These are phyloP conservation scores for Neotragus pygmaeus DNA, from an alignment of 2,113 vertebrate genomes.

Conservation along the genomic window DNA sequence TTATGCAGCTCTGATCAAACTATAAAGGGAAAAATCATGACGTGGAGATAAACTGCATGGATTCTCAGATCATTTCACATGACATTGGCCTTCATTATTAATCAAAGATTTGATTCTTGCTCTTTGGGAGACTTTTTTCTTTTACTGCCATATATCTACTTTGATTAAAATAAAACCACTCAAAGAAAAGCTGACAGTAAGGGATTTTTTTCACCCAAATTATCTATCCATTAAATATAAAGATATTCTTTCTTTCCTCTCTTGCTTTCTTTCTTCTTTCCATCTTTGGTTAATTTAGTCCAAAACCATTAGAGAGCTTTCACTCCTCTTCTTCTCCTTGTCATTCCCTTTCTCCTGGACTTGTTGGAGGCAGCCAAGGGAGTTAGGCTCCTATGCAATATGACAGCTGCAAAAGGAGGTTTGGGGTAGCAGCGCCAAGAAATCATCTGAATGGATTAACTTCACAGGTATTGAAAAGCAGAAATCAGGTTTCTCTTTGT, in stretches of 20 bases:
- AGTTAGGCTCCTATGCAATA: neutral
- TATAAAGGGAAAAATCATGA: constrained; percentile 18
- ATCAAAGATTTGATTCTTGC: neutral
- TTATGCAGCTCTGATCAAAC: constrained; percentile 37
- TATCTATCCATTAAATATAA: neutral
- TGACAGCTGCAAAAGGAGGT: neutral
- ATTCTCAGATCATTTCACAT: neutral
- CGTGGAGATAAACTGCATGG: neutral
- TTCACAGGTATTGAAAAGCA: neutral
- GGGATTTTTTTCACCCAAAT: neutral
- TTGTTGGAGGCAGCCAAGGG: neutral
- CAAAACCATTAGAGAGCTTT: neutral
- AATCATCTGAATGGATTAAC: neutral
- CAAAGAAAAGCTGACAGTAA: neutral
- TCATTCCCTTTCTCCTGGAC: neutral
- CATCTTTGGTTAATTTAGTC: neutral
- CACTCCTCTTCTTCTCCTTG: neutral
- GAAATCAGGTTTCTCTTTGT: neutral
- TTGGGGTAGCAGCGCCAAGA: neutral
- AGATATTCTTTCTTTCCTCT: neutral
- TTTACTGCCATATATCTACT: neutral
- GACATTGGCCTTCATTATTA: neutral
- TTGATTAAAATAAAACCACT: constrained; percentile 14
- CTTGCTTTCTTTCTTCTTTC: neutral
- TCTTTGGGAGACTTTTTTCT: neutral